Evolutionary conservation across 2,888 invertebrate genomes (phyloP).

Genomic region (Synanthedon andrenaeformis): DNA sequence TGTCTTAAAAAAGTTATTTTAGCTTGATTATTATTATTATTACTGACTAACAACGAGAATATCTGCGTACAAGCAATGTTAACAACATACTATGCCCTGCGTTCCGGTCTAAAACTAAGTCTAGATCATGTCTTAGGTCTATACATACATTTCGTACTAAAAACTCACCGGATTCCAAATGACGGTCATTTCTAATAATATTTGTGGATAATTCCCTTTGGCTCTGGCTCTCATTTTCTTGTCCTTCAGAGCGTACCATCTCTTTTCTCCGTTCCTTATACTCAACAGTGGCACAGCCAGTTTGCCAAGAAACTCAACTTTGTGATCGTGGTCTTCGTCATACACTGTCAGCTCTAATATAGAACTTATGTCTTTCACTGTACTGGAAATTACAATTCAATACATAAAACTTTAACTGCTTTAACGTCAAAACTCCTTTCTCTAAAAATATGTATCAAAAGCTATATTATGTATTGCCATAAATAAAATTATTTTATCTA

Average conservation of each 20-base stretch:
- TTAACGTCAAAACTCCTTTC: not conserved
- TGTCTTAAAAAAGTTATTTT: too few relatives aligned
- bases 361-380: slow-evolving; percentile 96
- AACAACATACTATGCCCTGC: too few relatives aligned
- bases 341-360: slow-evolving; percentile 95
- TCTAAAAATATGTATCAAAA: not conserved
- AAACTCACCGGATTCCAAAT: slow-evolving; percentile 88
- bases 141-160: not conserved
- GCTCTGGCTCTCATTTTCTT: slow-evolving; percentile 90
- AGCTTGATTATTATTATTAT: too few relatives aligned
- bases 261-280: slow-evolving; percentile 89
- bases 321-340: slow-evolving; percentile 98
- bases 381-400: slow-evolving; percentile 60
- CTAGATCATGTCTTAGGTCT: too few relatives aligned
- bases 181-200: slow-evolving; percentile 90
- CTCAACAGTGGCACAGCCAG: slow-evolving; percentile 87
- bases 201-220: slow-evolving; percentile 92
- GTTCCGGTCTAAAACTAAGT: too few relatives aligned
- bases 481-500: too few relatives aligned
- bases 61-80: too few relatives aligned
- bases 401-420: not conserved
- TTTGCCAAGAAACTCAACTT: slow-evolving; percentile 97
- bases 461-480: too few relatives aligned
- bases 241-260: slow-evolving; percentile 97
- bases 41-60: too few relatives aligned